These are phyloP conservation scores for Struthidea cinerea DNA, from an alignment of 2,113 vertebrate genomes.

Conservation along the genomic window DNA sequence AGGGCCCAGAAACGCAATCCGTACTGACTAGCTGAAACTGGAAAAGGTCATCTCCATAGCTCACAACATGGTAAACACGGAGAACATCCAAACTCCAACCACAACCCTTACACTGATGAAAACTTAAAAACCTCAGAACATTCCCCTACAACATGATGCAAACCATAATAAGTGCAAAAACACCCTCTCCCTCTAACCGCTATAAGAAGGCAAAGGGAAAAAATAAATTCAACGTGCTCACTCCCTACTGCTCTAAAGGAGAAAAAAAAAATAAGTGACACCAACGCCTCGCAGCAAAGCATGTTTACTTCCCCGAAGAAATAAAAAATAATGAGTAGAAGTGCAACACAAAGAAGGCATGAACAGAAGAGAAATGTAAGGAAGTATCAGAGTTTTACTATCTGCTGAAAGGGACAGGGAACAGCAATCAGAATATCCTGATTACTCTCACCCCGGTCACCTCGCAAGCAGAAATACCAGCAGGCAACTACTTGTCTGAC, in stretches of 20 bases:
- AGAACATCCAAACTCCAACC: conserved; percentile 31
- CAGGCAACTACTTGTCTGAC: conserved; percentile 35
- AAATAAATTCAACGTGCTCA: background rate
- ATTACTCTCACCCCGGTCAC: background rate
- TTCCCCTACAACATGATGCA: conserved; percentile 19
- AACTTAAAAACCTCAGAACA: conserved; percentile 52
- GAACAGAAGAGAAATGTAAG: background rate
- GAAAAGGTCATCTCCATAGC: conserved; percentile 59
- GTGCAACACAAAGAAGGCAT: background rate
- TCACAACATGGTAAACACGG: conserved; percentile 37
- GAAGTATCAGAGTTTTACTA: background rate
- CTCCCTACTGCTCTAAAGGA: background rate
- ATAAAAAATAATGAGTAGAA: background rate
- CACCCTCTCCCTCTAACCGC: background rate
- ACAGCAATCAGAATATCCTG: background rate
- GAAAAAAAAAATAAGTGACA: background rate
- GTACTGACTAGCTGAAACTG: conserved; percentile 11
- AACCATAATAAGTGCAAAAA: background rate
- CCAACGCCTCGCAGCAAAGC: background rate
- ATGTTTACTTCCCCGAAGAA: background rate
- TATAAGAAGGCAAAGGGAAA: background rate
- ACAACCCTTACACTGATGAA: conserved; percentile 22
- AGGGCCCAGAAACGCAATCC: conserved; percentile 41
- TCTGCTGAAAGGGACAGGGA: background rate
- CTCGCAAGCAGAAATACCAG: background rate